Percentiles rank a stretch among this genome's conserved stretches.
Conservation (phyloP, 2,113 vertebrate species). For the Morone saxatilis region DNA sequence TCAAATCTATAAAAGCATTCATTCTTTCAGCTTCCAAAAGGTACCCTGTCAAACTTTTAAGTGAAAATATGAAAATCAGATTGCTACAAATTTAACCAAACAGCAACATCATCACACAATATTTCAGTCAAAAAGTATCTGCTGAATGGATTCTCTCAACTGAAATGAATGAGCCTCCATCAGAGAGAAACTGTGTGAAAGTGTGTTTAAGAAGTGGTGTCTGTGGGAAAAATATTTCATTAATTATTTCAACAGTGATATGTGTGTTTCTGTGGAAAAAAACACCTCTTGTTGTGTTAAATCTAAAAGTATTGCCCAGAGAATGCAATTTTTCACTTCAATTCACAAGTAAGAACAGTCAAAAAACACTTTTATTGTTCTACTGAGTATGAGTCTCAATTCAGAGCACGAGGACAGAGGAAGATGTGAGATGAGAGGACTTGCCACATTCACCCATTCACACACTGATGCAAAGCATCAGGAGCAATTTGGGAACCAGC, state of each 20-base stretch:
- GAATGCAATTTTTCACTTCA: neutral
- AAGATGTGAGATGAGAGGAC: neutral
- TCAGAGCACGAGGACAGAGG: neutral
- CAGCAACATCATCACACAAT: neutral
- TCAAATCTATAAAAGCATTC: neutral
- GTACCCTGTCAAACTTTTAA: neutral
- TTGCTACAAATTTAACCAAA: neutral
- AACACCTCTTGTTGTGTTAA: neutral
- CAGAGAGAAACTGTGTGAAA: too few species aligned
- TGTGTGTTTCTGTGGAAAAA: neutral
- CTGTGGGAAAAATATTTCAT: too few species aligned
- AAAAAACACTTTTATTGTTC: neutral
- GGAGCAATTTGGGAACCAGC: too few species aligned
- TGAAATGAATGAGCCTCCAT: conserved; percentile 5
- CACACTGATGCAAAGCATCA: too few species aligned
- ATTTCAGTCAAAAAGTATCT: neutral
- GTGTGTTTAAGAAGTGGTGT: neutral
- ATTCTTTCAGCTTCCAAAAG: neutral
- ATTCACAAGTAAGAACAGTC: neutral
- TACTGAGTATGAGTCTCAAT: neutral
- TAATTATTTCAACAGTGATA: neutral
- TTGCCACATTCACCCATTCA: too few species aligned
- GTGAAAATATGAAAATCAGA: neutral
- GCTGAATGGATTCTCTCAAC: neutral
- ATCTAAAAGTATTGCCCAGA: neutral